Evolutionary conservation across 2,797 vertebrate species (phyloP), one percentile per base, ranked within the genome.

Genomic region (Myotis pilosus): DNA sequence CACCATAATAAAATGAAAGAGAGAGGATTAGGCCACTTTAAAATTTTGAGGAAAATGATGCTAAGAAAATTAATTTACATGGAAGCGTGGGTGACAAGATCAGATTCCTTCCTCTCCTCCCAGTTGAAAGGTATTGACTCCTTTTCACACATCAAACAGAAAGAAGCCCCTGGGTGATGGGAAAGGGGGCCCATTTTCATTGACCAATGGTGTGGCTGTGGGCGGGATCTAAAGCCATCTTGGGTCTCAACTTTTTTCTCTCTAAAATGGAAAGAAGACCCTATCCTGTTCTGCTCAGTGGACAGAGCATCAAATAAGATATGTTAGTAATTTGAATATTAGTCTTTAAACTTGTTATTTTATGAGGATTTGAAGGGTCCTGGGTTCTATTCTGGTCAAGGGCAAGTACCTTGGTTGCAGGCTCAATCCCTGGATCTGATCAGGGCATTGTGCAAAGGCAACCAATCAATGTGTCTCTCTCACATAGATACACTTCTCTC

Each of bases 21-120:
- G 9, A 64, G 17, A 60, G 17, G 49, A 71, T 17, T 94, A 30
- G 25, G 51, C 36, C 6, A 44, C 6, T 83, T 41, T 74, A 64
- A 60, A 49, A 41, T 89, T 55, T 76, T 66, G 8, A 91, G 44
- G 62, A 53, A 94, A 92, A 87, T 68, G 49, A 94, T 20, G 47
- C 72, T 84, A 68, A 91, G 92, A 64, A 80, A 47, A 57, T 38
- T 10, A 80, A 82, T 69, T 57, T 78, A 71, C 16, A 84, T 78
- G 80, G 60, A 89, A 44, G 6, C 44, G 38, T 17, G 57, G 28
- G 17, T 87, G 55, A 68, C 41, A 2, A 89, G 38, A 72, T 71
- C 47, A 87, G n/a, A n/a, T 80, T 83, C 36, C 69, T 90, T 82
- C 68, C 17, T 81, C 75, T 89, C 53, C 16, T 69, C 44, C 41